Conservation (phyloP, 2,888 invertebrate genomes). For the Pandemis cinnamomeana region DNA sequence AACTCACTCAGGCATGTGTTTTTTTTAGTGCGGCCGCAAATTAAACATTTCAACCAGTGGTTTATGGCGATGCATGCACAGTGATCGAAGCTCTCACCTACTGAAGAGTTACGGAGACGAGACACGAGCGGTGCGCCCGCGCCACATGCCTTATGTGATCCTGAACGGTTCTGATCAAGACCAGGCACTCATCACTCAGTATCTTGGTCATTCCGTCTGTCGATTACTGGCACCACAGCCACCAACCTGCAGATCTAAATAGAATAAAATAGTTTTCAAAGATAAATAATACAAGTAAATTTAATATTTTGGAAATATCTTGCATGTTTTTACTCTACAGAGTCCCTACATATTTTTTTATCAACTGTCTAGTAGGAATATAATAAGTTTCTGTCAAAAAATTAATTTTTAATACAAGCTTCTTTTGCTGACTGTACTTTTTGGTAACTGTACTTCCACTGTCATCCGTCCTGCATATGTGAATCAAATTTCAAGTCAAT, state of each 20-base stretch:
- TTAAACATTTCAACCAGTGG: constrained; percentile 46
- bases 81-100: constrained; percentile 49
- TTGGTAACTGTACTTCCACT: no score
- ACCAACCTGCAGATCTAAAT: background rate
- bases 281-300: no score
- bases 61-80: constrained; percentile 55
- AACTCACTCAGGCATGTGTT: constrained; percentile 9
- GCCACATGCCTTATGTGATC: constrained; percentile 57
- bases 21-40: constrained; percentile 57
- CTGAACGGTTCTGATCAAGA: constrained; percentile 50
- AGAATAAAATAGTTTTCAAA: background rate
- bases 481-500: no score
- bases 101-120: constrained; percentile 57
- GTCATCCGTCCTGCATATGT: no score
- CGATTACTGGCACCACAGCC: background rate
- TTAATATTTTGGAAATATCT: no score
- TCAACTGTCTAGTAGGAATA: no score
- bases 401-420: no score
- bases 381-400: no score
- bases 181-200: constrained; percentile 38
- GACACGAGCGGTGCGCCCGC: constrained; percentile 49
- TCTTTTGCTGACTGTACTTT: no score
- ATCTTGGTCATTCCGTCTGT: constrained; percentile 11
- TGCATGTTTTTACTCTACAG: no score
- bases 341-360: no score